phyloP scores from a whole-genome alignment of 2,113 vertebrate genomes.

The Cololabis saira region DNA sequence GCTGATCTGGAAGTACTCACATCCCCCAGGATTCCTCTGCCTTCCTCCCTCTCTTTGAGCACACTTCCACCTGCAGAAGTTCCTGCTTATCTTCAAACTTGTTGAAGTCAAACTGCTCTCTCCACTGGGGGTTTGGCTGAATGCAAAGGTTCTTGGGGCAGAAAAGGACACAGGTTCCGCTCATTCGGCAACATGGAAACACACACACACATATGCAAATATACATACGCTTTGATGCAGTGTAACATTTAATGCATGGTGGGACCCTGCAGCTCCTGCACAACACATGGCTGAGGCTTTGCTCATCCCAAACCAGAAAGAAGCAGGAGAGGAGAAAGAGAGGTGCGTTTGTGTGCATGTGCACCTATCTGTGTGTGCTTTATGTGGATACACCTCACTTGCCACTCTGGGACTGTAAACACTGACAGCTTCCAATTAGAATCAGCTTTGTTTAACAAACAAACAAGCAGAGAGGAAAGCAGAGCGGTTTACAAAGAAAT shows the following conservation, averaged over 20 bases:
- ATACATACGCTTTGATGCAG: slow-evolving; percentile 34
- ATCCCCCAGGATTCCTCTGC: slow-evolving; percentile 89
- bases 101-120: slow-evolving; percentile 98
- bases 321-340: slow-evolving; percentile 59
- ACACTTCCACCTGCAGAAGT: slow-evolving; percentile 92
- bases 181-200: slow-evolving; percentile 32
- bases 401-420: slow-evolving; percentile 81
- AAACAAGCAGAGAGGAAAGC: slow-evolving; percentile 81
- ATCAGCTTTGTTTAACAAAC: slow-evolving; percentile 85
- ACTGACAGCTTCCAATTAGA: slow-evolving; percentile 85
- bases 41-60: slow-evolving; percentile 91
- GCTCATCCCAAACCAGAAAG: slow-evolving; percentile 56
- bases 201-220: slow-evolving; percentile 11
- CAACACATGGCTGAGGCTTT: slow-evolving; percentile 76
- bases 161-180: slow-evolving; percentile 51
- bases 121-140: slow-evolving; percentile 96
- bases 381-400: slow-evolving; percentile 69
- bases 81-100: slow-evolving; percentile 95
- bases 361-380: slow-evolving; percentile 61
- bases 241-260: slow-evolving; percentile 67
- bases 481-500: slow-evolving; percentile 79
- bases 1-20: slow-evolving; percentile 82
- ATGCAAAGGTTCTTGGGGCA: slow-evolving; percentile 91
- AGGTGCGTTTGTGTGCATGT: slow-evolving; percentile 48
- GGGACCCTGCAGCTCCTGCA: slow-evolving; percentile 60